These are phyloP conservation scores for Silurus glanis DNA, from an alignment of 2,113 vertebrate species.

Conservation along the genomic window DNA sequence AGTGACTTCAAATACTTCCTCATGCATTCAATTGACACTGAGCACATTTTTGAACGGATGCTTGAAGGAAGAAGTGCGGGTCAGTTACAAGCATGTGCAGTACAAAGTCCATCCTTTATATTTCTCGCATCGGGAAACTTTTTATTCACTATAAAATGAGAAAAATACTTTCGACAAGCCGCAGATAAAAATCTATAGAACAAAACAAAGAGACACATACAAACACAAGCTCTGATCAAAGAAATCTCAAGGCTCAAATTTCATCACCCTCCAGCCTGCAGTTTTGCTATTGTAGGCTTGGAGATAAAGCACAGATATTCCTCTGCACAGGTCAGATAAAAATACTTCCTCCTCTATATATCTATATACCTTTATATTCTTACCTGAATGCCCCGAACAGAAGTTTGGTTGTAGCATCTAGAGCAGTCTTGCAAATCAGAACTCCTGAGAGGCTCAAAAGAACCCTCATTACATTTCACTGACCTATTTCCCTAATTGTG, in stretches of 20 bases:
- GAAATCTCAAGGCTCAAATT: neutral
- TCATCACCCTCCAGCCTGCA: neutral
- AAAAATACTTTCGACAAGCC: neutral
- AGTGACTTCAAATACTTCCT: neutral
- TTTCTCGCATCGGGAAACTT: neutral
- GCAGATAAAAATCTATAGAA: neutral
- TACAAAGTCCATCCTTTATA: neutral
- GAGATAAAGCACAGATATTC: neutral
- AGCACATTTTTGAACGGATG: neutral
- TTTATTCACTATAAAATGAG: no score
- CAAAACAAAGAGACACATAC: neutral
- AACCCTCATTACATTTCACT: neutral
- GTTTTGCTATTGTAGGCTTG: neutral
- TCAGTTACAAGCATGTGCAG: neutral
- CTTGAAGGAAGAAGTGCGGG: neutral
- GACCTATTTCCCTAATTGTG: neutral
- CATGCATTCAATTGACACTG: neutral
- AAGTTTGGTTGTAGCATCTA: neutral
- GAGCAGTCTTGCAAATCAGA: neutral
- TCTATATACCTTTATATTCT: neutral
- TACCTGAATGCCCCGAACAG: neutral
- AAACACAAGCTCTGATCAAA: neutral
- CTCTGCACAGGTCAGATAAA: neutral
- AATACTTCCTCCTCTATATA: neutral
- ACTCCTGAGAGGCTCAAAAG: neutral